Evolutionary conservation across 2,113 vertebrate genomes (phyloP).

Genomic region (Micronycteris hirsuta): DNA sequence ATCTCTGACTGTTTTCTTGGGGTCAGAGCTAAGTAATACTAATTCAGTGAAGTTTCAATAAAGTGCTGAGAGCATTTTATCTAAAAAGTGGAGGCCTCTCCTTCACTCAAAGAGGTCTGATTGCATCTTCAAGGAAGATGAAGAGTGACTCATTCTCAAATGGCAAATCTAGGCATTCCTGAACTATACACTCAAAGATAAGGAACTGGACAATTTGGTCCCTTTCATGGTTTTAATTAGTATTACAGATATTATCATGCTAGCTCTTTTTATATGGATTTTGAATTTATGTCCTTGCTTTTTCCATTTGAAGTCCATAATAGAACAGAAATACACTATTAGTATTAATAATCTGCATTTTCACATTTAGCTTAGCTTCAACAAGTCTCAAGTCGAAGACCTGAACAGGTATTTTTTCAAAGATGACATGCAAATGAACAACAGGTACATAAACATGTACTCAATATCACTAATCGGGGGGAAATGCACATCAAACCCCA

Average conservation of each 20-base stretch:
- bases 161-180: background rate
- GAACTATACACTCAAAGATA: background rate
- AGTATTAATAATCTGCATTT: background rate
- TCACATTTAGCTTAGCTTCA: background rate
- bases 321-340: background rate
- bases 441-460: background rate
- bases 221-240: conserved; percentile 24
- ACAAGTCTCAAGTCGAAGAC: background rate
- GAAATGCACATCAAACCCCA: background rate
- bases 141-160: conserved; percentile 49
- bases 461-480: background rate
- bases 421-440: background rate
- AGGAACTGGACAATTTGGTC: background rate
- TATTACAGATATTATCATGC: background rate
- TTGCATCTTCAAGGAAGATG: background rate
- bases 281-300: background rate
- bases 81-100: conserved; percentile 61
- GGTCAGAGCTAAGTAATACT: conserved; percentile 66
- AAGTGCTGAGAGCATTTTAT: conserved; percentile 71
- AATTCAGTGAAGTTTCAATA: conserved; percentile 67
- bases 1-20: conserved; percentile 72
- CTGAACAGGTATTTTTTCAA: background rate
- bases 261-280: background rate
- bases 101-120: background rate
- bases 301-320: background rate